These are phyloP conservation scores for Lycorma delicatula DNA, from an alignment of 1,140 invertebrate genomes.

Conservation along the genomic window DNA sequence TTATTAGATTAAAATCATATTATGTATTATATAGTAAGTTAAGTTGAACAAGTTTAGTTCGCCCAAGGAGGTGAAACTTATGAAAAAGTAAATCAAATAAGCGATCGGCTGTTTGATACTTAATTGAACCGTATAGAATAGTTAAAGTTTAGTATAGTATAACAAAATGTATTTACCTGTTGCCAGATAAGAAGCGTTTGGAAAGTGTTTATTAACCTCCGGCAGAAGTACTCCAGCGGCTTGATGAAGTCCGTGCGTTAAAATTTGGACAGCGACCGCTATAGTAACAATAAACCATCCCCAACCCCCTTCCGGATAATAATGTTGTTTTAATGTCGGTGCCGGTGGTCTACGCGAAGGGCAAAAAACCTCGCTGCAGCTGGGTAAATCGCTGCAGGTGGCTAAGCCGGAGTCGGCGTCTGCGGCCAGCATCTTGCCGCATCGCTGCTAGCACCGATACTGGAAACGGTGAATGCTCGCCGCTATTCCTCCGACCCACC, in stretches of 20 bases:
- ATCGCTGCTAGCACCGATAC: background rate
- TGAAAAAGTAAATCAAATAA: no score
- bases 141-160: no score
- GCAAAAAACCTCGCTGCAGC: slow-evolving; percentile 28
- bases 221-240: slow-evolving; percentile 37
- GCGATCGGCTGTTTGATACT: no score
- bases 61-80: no score
- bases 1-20: no score
- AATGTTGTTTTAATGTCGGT: slow-evolving; percentile 45
- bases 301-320: slow-evolving; percentile 59
- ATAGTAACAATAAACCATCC: slow-evolving; percentile 51
- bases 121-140: no score
- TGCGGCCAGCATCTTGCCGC: slow-evolving; percentile 8
- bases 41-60: no score
- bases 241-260: slow-evolving; percentile 43
- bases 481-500: no score
- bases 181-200: slow-evolving; percentile 17
- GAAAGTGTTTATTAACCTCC: slow-evolving; percentile 28
- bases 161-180: slow-evolving; percentile 28
- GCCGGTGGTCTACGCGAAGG: slow-evolving; percentile 20
- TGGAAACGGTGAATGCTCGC: no score
- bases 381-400: slow-evolving; percentile 29
- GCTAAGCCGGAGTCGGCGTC: slow-evolving; percentile 30
- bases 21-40: no score
- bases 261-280: slow-evolving; percentile 43